These are phyloP conservation scores for Uropetala carovei DNA, from an alignment of 2,888 invertebrate species.

Conservation along the genomic window DNA sequence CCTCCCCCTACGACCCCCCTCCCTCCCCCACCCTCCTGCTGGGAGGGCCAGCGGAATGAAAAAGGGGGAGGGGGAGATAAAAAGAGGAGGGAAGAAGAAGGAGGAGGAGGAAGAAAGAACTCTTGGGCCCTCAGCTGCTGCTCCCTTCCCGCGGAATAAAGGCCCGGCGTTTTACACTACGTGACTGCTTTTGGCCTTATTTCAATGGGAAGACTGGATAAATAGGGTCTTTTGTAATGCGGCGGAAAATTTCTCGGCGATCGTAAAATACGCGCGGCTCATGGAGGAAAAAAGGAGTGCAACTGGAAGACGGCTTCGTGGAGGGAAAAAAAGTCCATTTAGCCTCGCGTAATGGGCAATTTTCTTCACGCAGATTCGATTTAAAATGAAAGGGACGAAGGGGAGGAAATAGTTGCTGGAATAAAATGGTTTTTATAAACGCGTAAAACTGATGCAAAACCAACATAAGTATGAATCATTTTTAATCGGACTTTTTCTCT, in stretches of 20 bases:
- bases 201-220: conserved; percentile 60
- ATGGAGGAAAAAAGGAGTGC: background rate
- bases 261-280: conserved; percentile 34
- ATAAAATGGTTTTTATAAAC: background rate
- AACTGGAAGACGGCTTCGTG: background rate
- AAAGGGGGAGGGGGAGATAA: background rate
- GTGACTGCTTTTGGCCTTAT: conserved; percentile 60
- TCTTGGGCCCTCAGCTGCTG: conserved; percentile 36
- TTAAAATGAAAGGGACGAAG: background rate
- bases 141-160: conserved; percentile 47
- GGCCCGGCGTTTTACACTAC: conserved; percentile 46
- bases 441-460: too few relatives aligned
- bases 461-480: too few relatives aligned
- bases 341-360: background rate
- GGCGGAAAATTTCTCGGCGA: conserved; percentile 53
- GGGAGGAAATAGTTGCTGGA: background rate
- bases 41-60: conserved; percentile 18
- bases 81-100: background rate
- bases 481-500: too few relatives aligned
- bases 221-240: conserved; percentile 61
- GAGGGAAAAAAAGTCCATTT: conserved; percentile 52
- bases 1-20: background rate
- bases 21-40: background rate
- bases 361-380: background rate
- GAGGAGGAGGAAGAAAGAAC: conserved; percentile 46